Evolutionary conservation across 2,888 invertebrate species (phyloP).

Genomic region (Tricholauxania praeusta): DNA sequence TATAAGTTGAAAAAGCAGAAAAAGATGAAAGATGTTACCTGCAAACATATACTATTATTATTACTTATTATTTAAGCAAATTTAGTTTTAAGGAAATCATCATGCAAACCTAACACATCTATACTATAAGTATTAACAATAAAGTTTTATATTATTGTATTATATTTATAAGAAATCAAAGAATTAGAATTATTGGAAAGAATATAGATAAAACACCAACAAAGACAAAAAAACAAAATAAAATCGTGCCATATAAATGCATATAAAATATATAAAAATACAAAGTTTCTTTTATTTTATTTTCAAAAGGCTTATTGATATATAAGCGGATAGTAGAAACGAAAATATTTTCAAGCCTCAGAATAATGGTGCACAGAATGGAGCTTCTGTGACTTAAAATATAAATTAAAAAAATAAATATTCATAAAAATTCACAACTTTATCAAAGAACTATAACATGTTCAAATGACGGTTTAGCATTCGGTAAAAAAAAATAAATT

Average conservation of each 20-base stretch:
- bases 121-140: conserved; percentile 16
- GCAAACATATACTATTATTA: conserved; percentile 36
- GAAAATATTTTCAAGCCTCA: too few species aligned
- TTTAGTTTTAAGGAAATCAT: conserved; percentile 19
- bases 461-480: too few species aligned
- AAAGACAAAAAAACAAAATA: conserved; percentile 29
- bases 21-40: conserved; percentile 22
- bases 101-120: conserved; percentile 7
- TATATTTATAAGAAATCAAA: conserved; percentile 44
- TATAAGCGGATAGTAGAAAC: background rate
- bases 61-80: conserved; percentile 56
- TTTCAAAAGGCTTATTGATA: conserved; percentile 24
- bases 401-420: too few species aligned
- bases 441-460: too few species aligned
- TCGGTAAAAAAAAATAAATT: too few species aligned
- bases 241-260: conserved; percentile 34
- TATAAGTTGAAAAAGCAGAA: background rate
- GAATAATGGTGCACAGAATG: too few species aligned
- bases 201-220: conserved; percentile 11
- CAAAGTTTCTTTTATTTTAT: background rate
- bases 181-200: background rate
- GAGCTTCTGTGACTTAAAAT: too few species aligned
- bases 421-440: too few species aligned
- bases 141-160: conserved; percentile 4
- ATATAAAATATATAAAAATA: conserved; percentile 20